These are phyloP conservation scores for Chrysolina americana DNA, from an alignment of 2,888 invertebrate species.

Conservation along the genomic window DNA sequence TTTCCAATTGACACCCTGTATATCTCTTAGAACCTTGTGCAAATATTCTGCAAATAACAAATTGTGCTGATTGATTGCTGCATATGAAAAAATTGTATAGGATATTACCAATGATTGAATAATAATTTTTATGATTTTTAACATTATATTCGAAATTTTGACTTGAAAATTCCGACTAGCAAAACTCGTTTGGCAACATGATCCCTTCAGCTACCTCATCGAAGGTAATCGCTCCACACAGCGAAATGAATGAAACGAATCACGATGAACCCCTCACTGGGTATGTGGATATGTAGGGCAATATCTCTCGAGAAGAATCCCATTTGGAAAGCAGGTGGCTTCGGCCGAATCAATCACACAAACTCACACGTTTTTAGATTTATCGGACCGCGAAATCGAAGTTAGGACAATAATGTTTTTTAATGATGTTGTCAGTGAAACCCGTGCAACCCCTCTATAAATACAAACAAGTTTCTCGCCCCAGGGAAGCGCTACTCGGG, in stretches of 20 bases:
- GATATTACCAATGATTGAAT: too few relatives aligned
- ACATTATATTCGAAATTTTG: too few relatives aligned
- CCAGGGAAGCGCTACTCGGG: conserved; percentile 28
- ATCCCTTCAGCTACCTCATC: neutral
- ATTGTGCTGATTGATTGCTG: too few relatives aligned
- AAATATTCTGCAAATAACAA: too few relatives aligned
- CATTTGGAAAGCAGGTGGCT: conserved; percentile 17
- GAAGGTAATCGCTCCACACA: neutral
- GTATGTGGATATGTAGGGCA: conserved; percentile 5
- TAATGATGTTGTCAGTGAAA: conserved; percentile 47
- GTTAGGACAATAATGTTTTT: conserved; percentile 50
- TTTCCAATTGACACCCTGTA: too few relatives aligned
- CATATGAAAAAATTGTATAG: too few relatives aligned
- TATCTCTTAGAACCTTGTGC: too few relatives aligned
- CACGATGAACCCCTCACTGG: neutral
- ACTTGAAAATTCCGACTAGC: too few relatives aligned
- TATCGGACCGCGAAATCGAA: conserved; percentile 50
- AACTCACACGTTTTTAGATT: conserved; percentile 30
- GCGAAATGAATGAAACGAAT: conserved; percentile 3
- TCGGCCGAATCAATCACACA: conserved; percentile 32
- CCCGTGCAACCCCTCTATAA: conserved; percentile 22
- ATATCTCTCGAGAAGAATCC: conserved; percentile 5
- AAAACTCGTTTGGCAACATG: too few relatives aligned
- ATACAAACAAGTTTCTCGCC: conserved; percentile 34
- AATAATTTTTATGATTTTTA: too few relatives aligned